Evolutionary conservation across 53 echinoderm and acorn worm genomes (phyloP), one percentile per base, ranked within the genome.

Genomic region (Crossaster papposus): DNA sequence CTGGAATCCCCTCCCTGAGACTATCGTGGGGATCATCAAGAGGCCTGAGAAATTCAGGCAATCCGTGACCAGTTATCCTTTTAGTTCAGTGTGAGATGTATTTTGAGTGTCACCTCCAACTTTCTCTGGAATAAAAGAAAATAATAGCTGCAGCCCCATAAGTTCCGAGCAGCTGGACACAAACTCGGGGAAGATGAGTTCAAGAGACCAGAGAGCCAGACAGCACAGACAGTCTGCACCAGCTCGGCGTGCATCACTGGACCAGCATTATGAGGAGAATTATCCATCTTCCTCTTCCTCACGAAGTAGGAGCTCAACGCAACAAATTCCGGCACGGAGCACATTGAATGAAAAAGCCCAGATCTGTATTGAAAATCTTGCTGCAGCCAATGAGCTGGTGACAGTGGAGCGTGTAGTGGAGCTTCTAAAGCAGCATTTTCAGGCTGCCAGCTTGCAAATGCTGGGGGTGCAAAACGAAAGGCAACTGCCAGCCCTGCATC

Each of bases 361-460:
- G 44, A 81, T 44, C 52, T 26, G 74, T 51, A 92, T 92, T 37
- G 75, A 44, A 14, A 92, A 88, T 68, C 30, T 92, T 8, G 76
- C 92, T 0, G 92, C 89, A 44, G 79, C 72, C 0, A 51, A 72
- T 33, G 82, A 92, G 63, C 64, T 70, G 23, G 92, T 92, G 11
- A 89, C 92, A 20, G 32, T 77, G 28, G 81, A 77, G 3, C 80
- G 81, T 8, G 92, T 92, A 13, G 76, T 77, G 64, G 81, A 88
- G 13, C 72, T 92, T 30, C 65, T 92, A 22, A 81, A 63, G 54
- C 92, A 92, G 65, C 88, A 76, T 32, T 89, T 82, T 54, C 81
- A 88, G 24, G 83, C 79, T 8, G 30, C 35, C 22, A 88, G 24
- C 0, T 14, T 92, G 15, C 24, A 29, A 5, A 64, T 62, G 14